Percentiles rank a stretch among this genome's conserved stretches.
Conservation (phyloP, 2,113 vertebrate species). For the Asarcornis scutulata region DNA sequence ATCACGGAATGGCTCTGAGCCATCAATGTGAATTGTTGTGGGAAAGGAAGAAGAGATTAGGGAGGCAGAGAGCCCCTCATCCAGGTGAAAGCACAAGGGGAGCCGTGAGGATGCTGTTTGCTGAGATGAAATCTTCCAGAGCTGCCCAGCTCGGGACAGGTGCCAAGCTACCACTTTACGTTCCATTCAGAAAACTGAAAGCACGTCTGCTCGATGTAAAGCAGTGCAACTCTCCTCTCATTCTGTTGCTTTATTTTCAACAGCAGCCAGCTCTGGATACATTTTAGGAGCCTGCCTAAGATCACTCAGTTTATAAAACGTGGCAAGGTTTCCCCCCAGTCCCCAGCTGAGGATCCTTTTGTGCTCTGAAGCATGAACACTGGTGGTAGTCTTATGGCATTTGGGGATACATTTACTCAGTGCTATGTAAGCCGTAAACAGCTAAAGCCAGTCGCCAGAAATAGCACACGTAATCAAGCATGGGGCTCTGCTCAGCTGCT, state of each 20-base stretch:
- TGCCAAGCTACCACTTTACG: background rate
- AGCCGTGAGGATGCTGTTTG: background rate
- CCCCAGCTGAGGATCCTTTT: background rate
- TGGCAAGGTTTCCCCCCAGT: background rate
- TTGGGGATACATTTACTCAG: background rate
- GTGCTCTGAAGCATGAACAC: background rate
- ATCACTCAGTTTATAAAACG: background rate
- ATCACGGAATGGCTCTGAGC: background rate
- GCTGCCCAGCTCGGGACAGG: background rate
- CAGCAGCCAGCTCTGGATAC: background rate
- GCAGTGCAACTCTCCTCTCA: rapidly evolving
- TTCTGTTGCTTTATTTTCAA: background rate
- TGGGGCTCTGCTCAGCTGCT: background rate
- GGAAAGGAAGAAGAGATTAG: background rate
- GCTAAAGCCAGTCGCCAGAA: background rate
- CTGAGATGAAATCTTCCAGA: background rate
- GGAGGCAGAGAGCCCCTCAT: background rate
- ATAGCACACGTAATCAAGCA: background rate
- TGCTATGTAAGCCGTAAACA: background rate
- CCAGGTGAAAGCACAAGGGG: background rate
- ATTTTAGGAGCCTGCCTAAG: background rate
- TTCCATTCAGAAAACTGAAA: background rate
- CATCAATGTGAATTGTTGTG: background rate
- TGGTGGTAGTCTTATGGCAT: background rate
- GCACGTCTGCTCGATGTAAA: background rate